Conservation (phyloP, 2,888 invertebrate species). For the Platerodrilus igneus region DNA sequence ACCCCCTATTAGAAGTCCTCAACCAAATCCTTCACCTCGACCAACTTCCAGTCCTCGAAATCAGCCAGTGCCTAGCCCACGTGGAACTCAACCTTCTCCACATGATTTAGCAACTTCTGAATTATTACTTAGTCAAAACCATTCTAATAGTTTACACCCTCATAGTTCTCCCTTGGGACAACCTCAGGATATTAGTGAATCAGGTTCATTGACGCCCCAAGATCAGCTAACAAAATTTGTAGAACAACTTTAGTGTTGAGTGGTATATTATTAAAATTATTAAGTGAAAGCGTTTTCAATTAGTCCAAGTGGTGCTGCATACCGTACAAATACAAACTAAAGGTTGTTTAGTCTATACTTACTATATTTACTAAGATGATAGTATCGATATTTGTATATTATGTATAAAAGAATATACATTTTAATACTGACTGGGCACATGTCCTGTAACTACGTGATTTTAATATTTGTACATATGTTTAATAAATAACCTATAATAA, state of each 20-base stretch:
- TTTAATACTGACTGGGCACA: constrained; percentile 35
- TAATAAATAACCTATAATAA: constrained; percentile 35
- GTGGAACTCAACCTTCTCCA: constrained; percentile 58
- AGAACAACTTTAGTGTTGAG: constrained; percentile 83
- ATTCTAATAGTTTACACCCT: constrained; percentile 48
- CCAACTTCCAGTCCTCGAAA: constrained; percentile 61
- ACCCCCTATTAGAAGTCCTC: constrained; percentile 73
- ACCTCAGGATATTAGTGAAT: constrained; percentile 49
- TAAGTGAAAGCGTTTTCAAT: too few relatives aligned
- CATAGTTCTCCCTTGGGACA: constrained; percentile 51
- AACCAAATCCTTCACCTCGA: constrained; percentile 70
- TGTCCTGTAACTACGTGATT: constrained; percentile 31
- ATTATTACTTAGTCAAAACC: constrained; percentile 51
- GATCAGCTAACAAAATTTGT: constrained; percentile 95
- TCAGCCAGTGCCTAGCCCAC: constrained; percentile 63
- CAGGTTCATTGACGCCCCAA: constrained; percentile 79
- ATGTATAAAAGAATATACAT: constrained; percentile 36
- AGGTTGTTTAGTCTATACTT: constrained; percentile 30
- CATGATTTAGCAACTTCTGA: constrained; percentile 54
- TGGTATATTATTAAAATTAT: too few relatives aligned
- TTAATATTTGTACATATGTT: constrained; percentile 46
- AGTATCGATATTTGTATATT: constrained; percentile 15
- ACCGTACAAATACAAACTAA: constrained; percentile 23
- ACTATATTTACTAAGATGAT: constrained; percentile 20
- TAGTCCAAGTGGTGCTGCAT: constrained; percentile 34